Evolutionary conservation across 2,113 vertebrate genomes (phyloP), one percentile per base, ranked within the genome.

Genomic region (Marmota flaviventris): DNA sequence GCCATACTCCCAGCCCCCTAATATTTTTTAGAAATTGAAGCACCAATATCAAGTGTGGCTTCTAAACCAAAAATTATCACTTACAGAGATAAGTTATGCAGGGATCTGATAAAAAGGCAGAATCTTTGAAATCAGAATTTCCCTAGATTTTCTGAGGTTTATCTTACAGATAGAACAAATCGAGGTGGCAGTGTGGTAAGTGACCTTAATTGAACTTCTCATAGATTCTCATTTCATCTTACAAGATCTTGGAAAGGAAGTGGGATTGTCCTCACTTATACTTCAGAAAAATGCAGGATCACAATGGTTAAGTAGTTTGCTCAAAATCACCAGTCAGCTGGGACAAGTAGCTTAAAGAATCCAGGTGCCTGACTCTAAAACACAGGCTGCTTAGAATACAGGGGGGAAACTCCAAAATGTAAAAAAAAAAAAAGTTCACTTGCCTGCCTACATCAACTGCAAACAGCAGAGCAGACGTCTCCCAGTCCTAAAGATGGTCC

Each of bases 21-120:
- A 22, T 73, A 32, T 48, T 61, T 83, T 88, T 84, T 69, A 91
- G 65, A 93, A 61, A 17, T 5, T 93, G 56, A 95, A 75, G 48
- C 22, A 70, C 51, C 42, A 56, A 39, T 25, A 88, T 25, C 58
- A 91, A 91, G 12, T 17, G 7, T 4, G 18, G 27, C 56, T 94
- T 94, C 90, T 85, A 82, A 91, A 67, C 32, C 48, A 45, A 78
- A 78, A 83, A 16, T 51, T n/a, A 81, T n/a, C 70, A 53, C 34
- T 24, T 17, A 75, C 14, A 34, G 45, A 83, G n/a, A 7, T 51
- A 22, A 58, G 18, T 70, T 53, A 79, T 20, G 42, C 0, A 48
- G 72, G 16, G 58, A 90, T 20, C 24, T 72, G 81, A 90, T 18
- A 87, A 79, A 85, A 63, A 16, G 24, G 39, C 45, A 69, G 48